Base-by-base conservation (phyloP, 2,113 vertebrate species). In the Rhea pennata region DNA sequence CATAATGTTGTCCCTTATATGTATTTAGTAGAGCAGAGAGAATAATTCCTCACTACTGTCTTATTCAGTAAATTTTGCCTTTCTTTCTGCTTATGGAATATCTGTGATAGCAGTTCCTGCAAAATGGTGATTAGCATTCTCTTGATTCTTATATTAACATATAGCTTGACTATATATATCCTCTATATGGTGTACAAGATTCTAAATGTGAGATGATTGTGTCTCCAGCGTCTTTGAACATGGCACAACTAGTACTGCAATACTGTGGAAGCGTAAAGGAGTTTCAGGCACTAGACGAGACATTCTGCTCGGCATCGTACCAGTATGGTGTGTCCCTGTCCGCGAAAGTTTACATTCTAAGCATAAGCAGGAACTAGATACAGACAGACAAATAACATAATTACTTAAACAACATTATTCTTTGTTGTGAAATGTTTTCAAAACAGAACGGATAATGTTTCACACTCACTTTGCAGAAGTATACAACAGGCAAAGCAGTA, bases 311-410 rank as follows among this genome's bases (percentile, higher is more conserved):
- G 0, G 67, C 36, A n/a, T 54, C 61, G 50, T 76, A 93, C 53
- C 67, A 71, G 15, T 19, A 82, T 75, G 77, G 84, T 78, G 76
- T 65, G 54, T 62, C 50, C 56, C 62, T 58, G 61, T 53, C 92
- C 73, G 75, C 70, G 65, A 72, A 90, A 93, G 62, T 95, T 96
- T 92, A 92, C 87, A 77, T 92, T 95, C 84, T 85, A 85, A 87
- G 14, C 64, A 51, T 77, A 95, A 82, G 31, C 59, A 92, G 89
- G 66, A 95, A 91, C 82, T 89, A 92, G 81, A 74, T 69, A 91
- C 23, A 70, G 80, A 78, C 62, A 94, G 74, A 93, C 78, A 50
- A 79, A 62, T 87, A 92, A 88, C 33, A 39, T 82, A 82, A 89
- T 67, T 73, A 71, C 64, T 83, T 56, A 91, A 95, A 76, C n/a